These are phyloP conservation scores for Hipparchia semele DNA, from an alignment of 2,888 invertebrate species.

Conservation along the genomic window DNA sequence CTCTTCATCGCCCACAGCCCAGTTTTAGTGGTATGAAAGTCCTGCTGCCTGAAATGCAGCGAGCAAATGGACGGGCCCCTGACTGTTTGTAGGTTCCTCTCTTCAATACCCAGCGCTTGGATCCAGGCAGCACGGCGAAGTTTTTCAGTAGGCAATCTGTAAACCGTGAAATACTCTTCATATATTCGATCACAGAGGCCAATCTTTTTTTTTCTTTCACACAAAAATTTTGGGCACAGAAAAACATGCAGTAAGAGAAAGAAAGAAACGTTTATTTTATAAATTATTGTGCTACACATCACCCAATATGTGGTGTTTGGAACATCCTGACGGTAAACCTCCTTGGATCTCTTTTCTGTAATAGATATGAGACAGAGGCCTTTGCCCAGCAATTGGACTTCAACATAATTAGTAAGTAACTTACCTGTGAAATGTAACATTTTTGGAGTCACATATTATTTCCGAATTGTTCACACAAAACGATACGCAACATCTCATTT, in stretches of 20 bases:
- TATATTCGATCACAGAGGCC: too few species aligned
- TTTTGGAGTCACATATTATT: neutral
- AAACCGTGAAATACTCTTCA: too few species aligned
- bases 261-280: too few species aligned
- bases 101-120: slow-evolving; percentile 1
- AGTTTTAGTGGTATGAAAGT: slow-evolving; percentile 7
- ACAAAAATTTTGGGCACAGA: too few species aligned
- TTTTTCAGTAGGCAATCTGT: neutral
- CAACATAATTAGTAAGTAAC: neutral
- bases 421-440: slow-evolving; percentile 14
- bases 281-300: too few species aligned
- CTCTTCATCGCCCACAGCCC: neutral
- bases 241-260: too few species aligned
- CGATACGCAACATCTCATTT: slow-evolving; percentile 13
- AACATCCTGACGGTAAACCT: too few species aligned
- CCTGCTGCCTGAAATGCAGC: neutral
- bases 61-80: slow-evolving; percentile 4
- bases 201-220: too few species aligned
- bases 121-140: slow-evolving; percentile 2
- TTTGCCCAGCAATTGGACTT: neutral
- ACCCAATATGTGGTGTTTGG: too few species aligned
- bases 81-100: neutral
- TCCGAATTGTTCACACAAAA: slow-evolving; percentile 16
- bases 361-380: too few species aligned
- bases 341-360: too few species aligned